phyloP scores from a whole-genome alignment of 2,113 vertebrate genomes.

The Rhodinocichla rosea region DNA sequence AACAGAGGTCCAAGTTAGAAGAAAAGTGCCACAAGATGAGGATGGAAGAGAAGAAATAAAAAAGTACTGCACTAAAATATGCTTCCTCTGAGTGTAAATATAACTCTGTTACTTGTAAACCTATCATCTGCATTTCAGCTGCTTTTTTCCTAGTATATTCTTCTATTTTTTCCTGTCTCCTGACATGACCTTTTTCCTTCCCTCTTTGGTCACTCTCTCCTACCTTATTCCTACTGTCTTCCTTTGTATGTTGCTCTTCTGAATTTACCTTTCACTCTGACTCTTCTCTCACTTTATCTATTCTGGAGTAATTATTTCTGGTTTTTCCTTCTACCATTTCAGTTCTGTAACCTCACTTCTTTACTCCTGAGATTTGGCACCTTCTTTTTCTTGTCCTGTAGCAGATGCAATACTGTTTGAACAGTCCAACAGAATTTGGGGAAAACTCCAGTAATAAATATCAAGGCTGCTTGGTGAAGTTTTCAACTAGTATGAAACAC shows the following conservation, averaged over 20 bases:
- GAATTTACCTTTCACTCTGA: background rate
- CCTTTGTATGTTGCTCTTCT: background rate
- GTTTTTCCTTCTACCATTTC: background rate
- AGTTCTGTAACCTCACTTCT: background rate
- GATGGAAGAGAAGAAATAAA: background rate
- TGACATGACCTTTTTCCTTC: background rate
- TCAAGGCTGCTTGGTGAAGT: background rate
- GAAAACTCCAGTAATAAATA: background rate
- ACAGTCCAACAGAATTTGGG: background rate
- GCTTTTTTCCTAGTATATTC: background rate
- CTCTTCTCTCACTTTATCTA: background rate
- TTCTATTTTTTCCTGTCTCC: background rate
- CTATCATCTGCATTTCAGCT: conserved; percentile 2
- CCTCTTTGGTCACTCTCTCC: background rate
- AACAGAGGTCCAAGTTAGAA: background rate
- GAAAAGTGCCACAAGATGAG: background rate
- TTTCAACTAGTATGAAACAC: background rate
- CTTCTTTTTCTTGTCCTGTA: background rate
- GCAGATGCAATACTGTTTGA: background rate
- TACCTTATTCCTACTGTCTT: background rate
- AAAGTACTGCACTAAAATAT: background rate
- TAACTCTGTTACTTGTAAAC: conserved; percentile 1
- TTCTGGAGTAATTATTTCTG: background rate
- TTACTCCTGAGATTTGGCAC: background rate
- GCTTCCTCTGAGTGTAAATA: conserved; percentile 3